These are phyloP conservation scores for Balaenoptera acutorostrata DNA, from an alignment of 2,113 vertebrate genomes.

Conservation along the genomic window DNA sequence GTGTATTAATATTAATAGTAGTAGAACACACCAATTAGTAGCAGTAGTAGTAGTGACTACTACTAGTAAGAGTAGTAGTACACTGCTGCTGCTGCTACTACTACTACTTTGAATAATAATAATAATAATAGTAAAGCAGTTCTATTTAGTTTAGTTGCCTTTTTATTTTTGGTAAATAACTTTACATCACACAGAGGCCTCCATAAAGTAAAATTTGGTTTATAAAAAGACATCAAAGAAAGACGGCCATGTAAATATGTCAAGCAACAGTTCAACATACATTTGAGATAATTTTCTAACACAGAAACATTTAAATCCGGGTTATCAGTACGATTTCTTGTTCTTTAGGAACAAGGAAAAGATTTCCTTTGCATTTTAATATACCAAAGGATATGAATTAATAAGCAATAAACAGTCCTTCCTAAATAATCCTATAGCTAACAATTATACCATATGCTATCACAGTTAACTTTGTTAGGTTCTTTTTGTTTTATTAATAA, in stretches of 20 bases:
- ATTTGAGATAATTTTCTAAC: neutral
- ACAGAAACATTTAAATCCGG: neutral
- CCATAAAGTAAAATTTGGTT: neutral
- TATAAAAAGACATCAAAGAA: neutral
- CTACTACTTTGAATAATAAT: neutral
- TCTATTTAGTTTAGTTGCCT: neutral
- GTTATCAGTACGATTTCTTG: neutral
- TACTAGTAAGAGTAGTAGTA: neutral
- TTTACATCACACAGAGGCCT: neutral
- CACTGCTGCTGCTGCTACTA: neutral
- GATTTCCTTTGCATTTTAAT: neutral
- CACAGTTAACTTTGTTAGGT: neutral
- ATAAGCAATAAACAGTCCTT: neutral
- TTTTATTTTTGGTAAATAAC: neutral
- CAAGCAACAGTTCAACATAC: neutral
- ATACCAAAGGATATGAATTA: neutral
- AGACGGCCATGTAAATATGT: neutral
- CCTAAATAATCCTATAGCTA: neutral
- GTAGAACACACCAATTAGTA: neutral
- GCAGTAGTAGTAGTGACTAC: neutral
- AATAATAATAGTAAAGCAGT: neutral
- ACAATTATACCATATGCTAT: neutral
- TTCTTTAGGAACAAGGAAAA: neutral
- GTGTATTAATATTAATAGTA: neutral
- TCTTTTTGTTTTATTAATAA: neutral